Conservation (phyloP, 2,888 invertebrate genomes). For the Caenorhabditis sp. region DNA sequence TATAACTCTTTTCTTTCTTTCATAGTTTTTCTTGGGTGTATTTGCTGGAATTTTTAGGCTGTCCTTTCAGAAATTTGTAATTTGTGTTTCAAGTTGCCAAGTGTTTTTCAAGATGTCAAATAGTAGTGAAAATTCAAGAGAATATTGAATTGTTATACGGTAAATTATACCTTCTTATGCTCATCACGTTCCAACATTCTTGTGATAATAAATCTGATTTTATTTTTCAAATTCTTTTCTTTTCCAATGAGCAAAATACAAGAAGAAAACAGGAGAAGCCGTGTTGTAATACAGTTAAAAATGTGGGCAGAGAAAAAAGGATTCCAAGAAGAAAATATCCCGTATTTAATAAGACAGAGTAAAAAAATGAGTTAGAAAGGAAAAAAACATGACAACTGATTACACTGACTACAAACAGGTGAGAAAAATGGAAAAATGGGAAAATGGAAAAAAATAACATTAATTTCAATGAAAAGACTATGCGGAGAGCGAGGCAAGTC, state of each 20-base stretch:
- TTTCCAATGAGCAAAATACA: neutral
- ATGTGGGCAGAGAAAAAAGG: neutral
- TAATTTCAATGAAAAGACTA: conserved; percentile 26
- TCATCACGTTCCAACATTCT: conserved; percentile 62
- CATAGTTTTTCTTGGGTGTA: conserved; percentile 21
- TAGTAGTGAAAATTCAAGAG: neutral
- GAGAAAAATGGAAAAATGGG: neutral
- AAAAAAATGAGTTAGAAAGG: neutral
- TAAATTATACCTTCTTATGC: conserved; percentile 45
- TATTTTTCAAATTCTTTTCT: neutral
- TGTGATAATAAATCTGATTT: conserved; percentile 56
- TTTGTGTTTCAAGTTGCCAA: neutral
- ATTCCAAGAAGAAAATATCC: conserved; percentile 7
- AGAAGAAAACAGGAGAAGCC: neutral
- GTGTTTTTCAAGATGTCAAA: neutral
- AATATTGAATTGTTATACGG: conserved; percentile 26
- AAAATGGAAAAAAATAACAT: too few species aligned
- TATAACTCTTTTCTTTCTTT: conserved; percentile 1
- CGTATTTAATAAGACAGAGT: conserved; percentile 37
- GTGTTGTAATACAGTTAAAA: neutral
- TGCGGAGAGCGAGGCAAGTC: conserved; percentile 39
- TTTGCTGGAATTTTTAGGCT: conserved; percentile 31
- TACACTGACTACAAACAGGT: conserved; percentile 18
- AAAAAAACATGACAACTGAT: neutral
- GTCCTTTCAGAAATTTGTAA: neutral